Conservation (phyloP, 2,797 vertebrate species). For the Yasuhikotakia modesta region DNA sequence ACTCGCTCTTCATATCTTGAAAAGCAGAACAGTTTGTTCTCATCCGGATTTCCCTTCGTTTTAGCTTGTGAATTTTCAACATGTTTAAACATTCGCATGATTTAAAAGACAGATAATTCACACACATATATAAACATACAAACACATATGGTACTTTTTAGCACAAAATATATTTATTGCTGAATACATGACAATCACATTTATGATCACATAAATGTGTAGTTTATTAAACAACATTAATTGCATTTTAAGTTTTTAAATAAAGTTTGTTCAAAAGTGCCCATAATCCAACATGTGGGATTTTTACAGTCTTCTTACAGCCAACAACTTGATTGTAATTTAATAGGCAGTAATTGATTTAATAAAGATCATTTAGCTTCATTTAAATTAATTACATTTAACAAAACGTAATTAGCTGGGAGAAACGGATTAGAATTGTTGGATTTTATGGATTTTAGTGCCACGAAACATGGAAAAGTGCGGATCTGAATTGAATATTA, state of each 20-base stretch:
- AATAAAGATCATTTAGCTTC: neutral
- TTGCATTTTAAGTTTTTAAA: neutral
- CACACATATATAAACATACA: no score
- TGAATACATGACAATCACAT: neutral
- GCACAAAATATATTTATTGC: neutral
- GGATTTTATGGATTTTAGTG: constrained; percentile 1
- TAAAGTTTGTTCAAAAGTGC: neutral
- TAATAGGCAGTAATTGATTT: neutral
- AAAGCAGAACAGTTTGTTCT: neutral
- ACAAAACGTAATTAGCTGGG: neutral
- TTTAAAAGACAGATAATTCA: no score
- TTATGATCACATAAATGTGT: neutral
- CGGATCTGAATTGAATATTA: neutral
- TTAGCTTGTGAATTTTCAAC: no score
- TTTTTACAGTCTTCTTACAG: neutral
- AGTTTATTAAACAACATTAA: neutral
- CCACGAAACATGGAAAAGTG: neutral
- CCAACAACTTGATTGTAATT: neutral
- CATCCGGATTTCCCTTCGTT: neutral
- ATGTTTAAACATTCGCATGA: neutral
- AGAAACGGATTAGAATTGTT: neutral
- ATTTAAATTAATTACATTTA: constrained; percentile 2
- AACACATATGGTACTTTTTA: neutral
- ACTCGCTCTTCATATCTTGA: neutral
- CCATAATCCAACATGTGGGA: neutral